Evolutionary conservation across 2,113 vertebrate genomes (phyloP).

Genomic region (Pogona vitticeps): DNA sequence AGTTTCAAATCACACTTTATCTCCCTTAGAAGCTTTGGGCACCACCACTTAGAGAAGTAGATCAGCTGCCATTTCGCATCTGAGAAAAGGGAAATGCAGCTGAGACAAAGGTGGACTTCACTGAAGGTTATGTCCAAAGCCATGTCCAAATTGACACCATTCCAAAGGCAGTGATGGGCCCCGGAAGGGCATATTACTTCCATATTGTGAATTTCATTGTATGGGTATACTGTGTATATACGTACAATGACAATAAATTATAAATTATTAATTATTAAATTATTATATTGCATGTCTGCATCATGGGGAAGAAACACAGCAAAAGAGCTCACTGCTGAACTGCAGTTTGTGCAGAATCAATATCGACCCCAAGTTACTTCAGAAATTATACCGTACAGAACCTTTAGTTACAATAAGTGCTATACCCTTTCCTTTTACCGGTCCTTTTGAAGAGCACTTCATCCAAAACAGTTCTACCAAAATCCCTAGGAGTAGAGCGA

Average conservation of each 20-base stretch:
- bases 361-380: background rate
- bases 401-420: background rate
- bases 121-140: background rate
- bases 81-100: background rate
- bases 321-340: background rate
- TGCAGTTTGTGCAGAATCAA: background rate
- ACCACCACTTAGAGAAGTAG: background rate
- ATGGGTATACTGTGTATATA: too few species aligned
- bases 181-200: too few species aligned
- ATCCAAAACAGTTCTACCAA: background rate
- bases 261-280: too few species aligned
- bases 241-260: too few species aligned
- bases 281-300: background rate
- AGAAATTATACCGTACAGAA: background rate
- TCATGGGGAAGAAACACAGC: background rate
- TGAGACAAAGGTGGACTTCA: background rate
- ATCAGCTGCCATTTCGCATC: background rate
- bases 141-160: background rate
- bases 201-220: too few species aligned
- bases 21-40: background rate
- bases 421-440: background rate
- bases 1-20: background rate
- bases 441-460: background rate
- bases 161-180: background rate
- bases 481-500: background rate